Conservation (phyloP, 2,888 invertebrate genomes). For the Tortricodes alternella region DNA sequence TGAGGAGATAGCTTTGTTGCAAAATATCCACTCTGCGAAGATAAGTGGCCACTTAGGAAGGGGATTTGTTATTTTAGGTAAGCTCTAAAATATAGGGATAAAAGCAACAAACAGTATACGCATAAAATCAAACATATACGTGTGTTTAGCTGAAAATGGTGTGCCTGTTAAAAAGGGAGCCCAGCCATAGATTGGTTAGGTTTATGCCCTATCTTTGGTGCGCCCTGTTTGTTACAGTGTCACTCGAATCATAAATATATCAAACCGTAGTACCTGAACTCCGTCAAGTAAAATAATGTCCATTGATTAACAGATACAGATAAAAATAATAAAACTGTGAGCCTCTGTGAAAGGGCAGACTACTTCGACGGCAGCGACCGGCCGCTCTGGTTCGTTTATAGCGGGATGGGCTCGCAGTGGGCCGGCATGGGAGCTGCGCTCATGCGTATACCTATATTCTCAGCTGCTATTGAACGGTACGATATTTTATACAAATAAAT, state of each 20-base stretch:
- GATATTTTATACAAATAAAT: background rate
- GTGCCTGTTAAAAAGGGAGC: too few relatives aligned
- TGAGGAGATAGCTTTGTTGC: conserved; percentile 62
- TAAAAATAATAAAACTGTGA: conserved; percentile 47
- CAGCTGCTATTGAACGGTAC: conserved; percentile 74
- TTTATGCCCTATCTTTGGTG: too few relatives aligned
- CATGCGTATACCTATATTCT: conserved; percentile 84
- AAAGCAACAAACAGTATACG: too few relatives aligned
- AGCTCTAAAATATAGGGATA: too few relatives aligned
- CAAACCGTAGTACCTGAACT: background rate
- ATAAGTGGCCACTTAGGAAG: conserved; percentile 64
- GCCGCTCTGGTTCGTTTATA: conserved; percentile 87
- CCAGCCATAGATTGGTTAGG: too few relatives aligned
- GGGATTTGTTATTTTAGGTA: conserved; percentile 45
- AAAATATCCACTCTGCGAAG: conserved; percentile 55
- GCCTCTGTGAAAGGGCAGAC: conserved; percentile 46
- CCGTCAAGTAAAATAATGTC: background rate
- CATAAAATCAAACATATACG: too few relatives aligned
- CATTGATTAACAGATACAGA: conserved; percentile 45
- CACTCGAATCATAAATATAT: background rate
- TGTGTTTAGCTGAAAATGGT: too few relatives aligned
- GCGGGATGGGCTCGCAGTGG: conserved; percentile 90
- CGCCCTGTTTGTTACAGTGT: too few relatives aligned
- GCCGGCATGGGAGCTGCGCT: conserved; percentile 85
- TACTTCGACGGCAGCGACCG: conserved; percentile 57